Percentiles rank a stretch among this genome's conserved stretches.
Conservation (phyloP, 2,888 invertebrate genomes). For the Aphodius sticticus region DNA sequence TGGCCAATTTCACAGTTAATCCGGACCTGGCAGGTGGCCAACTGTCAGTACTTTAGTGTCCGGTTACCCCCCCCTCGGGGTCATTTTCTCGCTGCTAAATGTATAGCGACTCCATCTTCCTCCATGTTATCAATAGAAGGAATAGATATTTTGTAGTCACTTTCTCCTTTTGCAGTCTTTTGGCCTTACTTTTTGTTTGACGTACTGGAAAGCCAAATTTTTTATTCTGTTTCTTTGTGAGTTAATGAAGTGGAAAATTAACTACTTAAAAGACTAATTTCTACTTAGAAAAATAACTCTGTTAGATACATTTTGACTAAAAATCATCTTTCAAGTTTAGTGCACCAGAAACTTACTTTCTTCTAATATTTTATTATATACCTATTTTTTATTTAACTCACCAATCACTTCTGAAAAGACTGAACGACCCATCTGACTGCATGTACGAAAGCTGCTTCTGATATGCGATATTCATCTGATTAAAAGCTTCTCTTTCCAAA, state of each 20-base stretch:
- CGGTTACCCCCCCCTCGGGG: too few species aligned
- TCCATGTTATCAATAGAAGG: too few species aligned
- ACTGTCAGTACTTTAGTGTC: too few species aligned
- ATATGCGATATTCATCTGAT: slow-evolving; percentile 89
- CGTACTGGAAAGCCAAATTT: too few species aligned
- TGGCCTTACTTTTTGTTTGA: too few species aligned
- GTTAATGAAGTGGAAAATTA: background rate
- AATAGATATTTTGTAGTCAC: too few species aligned
- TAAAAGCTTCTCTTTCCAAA: slow-evolving; percentile 81
- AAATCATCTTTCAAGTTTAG: background rate
- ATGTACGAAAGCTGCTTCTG: slow-evolving; percentile 91
- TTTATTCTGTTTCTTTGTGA: background rate
- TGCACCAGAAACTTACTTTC: background rate
- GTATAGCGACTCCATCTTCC: too few species aligned
- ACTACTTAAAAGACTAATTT: background rate
- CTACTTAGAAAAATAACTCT: too few species aligned
- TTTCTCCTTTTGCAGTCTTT: too few species aligned
- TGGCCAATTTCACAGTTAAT: too few species aligned
- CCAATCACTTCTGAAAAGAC: slow-evolving; percentile 92
- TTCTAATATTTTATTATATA: slow-evolving; percentile 6
- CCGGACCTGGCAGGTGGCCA: too few species aligned
- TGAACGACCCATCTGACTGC: slow-evolving; percentile 90
- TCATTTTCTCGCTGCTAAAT: too few species aligned
- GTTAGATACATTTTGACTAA: background rate
- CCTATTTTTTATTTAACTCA: slow-evolving; percentile 54